A percentile compares a stretch with the other conserved stretches of the same genome.
Evolutionary conservation across 2,113 vertebrate species (phyloP).

Genomic region (Odobenus rosmarus): DNA sequence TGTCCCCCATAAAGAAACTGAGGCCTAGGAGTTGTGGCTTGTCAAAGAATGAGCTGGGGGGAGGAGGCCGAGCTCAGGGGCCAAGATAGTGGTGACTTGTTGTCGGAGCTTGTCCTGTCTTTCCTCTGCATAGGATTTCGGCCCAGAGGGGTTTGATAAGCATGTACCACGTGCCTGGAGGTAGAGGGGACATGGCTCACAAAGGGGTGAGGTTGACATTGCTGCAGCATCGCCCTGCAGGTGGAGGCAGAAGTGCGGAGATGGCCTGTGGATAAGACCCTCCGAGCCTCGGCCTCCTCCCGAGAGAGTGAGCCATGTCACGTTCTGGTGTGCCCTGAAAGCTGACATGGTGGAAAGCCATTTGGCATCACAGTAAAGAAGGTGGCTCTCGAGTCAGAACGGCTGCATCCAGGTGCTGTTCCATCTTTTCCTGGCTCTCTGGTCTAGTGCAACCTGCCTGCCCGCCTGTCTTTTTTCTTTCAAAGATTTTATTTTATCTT

Average conservation of each 20-base stretch:
- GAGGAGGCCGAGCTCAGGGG: neutral
- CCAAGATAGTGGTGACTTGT: neutral
- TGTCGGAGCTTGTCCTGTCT: neutral
- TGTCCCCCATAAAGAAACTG: neutral
- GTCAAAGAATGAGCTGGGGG: neutral
- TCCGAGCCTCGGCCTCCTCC: neutral
- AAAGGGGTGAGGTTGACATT: neutral
- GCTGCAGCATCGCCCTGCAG: neutral
- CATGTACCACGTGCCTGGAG: neutral
- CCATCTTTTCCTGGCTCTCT: neutral
- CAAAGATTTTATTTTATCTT: neutral
- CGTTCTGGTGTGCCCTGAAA: fast-evolving
- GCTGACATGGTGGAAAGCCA: neutral
- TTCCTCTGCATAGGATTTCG: neutral
- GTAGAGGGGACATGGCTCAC: neutral
- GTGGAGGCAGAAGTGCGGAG: neutral
- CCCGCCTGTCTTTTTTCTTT: neutral
- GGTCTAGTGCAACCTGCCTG: neutral
- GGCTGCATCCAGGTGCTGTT: neutral
- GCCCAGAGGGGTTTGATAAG: neutral
- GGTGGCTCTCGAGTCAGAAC: neutral
- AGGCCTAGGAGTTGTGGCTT: constrained; percentile 23
- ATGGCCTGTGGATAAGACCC: neutral
- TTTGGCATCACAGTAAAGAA: neutral
- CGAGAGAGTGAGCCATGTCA: fast-evolving